Conservation (phyloP, 1,140 invertebrate species). For the Glomeris maerens region DNA sequence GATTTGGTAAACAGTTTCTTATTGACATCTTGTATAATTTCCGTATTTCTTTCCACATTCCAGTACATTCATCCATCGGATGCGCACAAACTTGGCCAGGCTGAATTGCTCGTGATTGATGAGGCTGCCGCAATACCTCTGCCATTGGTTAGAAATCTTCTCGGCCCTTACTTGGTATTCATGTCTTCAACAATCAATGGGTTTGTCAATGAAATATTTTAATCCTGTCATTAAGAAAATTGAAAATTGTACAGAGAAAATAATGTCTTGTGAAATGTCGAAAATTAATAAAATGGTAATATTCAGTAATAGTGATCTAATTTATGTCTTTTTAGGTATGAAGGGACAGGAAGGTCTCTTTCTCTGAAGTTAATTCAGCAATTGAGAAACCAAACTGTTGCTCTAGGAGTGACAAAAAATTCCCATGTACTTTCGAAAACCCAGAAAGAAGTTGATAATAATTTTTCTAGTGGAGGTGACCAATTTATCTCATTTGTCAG, state of each 20-base stretch:
- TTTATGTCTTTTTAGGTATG: conserved; percentile 68
- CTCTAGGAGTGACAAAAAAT: conserved; percentile 15
- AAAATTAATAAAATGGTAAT: neutral
- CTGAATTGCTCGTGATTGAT: conserved; percentile 91
- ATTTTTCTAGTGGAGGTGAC: too few relatives aligned
- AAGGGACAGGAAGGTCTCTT: conserved; percentile 92
- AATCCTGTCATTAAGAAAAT: neutral
- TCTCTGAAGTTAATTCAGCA: conserved; percentile 91
- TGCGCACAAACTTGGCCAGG: conserved; percentile 71
- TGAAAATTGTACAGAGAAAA: neutral
- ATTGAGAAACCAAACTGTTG: conserved; percentile 45
- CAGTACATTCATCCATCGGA: conserved; percentile 91
- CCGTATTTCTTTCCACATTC: conserved; percentile 20
- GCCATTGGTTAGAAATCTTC: conserved; percentile 75
- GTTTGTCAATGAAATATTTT: conserved; percentile 24
- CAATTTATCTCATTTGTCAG: too few relatives aligned
- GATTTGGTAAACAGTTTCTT: neutral
- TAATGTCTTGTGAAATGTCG: neutral
- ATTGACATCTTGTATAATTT: neutral
- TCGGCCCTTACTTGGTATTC: conserved; percentile 87
- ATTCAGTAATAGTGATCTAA: too few relatives aligned
- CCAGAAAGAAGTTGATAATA: too few relatives aligned
- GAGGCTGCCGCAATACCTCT: conserved; percentile 98
- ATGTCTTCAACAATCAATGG: conserved; percentile 95
- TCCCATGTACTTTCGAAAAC: too few relatives aligned